Evolutionary conservation across 2,888 invertebrate species (phyloP).

Genomic region (Laspeyria flexula): DNA sequence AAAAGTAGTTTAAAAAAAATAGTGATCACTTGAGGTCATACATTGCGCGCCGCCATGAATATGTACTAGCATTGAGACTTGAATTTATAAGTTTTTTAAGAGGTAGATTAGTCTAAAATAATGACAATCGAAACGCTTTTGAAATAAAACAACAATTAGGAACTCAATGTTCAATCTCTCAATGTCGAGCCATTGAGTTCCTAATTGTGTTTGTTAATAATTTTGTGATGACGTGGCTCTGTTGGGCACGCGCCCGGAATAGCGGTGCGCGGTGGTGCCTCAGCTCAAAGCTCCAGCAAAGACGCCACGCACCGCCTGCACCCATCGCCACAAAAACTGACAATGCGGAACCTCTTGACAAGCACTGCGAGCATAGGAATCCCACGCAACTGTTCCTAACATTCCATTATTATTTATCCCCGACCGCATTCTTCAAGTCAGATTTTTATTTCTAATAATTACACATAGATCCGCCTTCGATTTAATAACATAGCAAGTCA

Average conservation of each 20-base stretch:
- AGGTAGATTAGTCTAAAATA: too few relatives aligned
- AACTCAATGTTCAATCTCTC: too few relatives aligned
- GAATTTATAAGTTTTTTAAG: too few relatives aligned
- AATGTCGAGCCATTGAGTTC: too few relatives aligned
- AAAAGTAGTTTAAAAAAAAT: too few relatives aligned
- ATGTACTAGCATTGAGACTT: too few relatives aligned
- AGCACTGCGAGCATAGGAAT: conserved; percentile 61
- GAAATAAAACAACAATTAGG: too few relatives aligned
- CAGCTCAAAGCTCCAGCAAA: neutral
- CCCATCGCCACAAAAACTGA: conserved; percentile 34
- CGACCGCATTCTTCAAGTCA: conserved; percentile 47
- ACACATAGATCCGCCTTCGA: conserved; percentile 34
- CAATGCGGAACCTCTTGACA: conserved; percentile 69
- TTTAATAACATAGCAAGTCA: conserved; percentile 24
- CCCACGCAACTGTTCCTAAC: conserved; percentile 67
- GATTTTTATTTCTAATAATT: conserved; percentile 47
- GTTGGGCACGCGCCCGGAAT: neutral
- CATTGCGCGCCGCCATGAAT: too few relatives aligned
- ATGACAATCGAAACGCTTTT: too few relatives aligned
- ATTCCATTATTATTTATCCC: conserved; percentile 63
- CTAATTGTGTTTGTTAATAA: too few relatives aligned
- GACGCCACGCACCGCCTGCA: conserved; percentile 22
- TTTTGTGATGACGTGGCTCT: neutral
- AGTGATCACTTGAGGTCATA: too few relatives aligned
- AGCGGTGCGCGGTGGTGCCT: too few relatives aligned